Evolutionary conservation across 1,140 invertebrate genomes (phyloP).

Genomic region (Aphelinus atriplicis): DNA sequence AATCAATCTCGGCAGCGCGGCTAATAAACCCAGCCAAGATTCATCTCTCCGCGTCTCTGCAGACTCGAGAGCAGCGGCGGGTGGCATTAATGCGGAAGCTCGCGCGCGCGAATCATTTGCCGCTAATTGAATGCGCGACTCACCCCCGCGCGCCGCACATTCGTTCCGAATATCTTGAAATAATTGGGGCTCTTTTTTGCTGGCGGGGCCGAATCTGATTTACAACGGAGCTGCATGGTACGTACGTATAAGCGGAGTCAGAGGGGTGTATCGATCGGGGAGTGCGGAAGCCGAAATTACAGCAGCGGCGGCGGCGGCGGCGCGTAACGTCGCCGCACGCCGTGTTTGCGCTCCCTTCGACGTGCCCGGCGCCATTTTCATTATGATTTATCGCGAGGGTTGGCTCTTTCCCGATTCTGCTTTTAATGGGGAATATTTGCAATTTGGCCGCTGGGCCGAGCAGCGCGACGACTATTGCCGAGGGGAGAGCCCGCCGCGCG

Average conservation of each 20-base stretch:
- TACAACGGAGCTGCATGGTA: not conserved
- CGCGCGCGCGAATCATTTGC: too few species aligned
- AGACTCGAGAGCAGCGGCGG: not conserved
- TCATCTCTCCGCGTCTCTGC: not conserved
- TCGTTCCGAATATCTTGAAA: not conserved
- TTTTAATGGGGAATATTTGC: conserved; percentile 36
- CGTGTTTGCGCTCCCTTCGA: conserved; percentile 9
- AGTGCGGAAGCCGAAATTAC: conserved; percentile 2
- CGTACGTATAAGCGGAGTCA: not conserved
- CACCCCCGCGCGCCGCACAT: too few species aligned
- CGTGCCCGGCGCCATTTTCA: conserved; percentile 14
- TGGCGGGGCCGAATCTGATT: not conserved
- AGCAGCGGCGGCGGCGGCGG: not conserved
- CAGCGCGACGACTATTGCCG: too few species aligned
- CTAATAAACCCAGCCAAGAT: too few species aligned
- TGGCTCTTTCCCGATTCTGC: conserved; percentile 21
- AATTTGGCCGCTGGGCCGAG: conserved; percentile 7
- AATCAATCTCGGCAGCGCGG: too few species aligned
- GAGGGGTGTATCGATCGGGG: too few species aligned
- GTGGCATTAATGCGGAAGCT: conserved; percentile 5
- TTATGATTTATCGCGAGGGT: conserved; percentile 34
- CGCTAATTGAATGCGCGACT: conserved; percentile 17
- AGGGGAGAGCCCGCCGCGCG: too few species aligned
- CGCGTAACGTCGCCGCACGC: not conserved
- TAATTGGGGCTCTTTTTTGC: conserved; percentile 4